Evolutionary conservation across 1,140 invertebrate genomes (phyloP).

Genomic region (Procambarus clarkii): DNA sequence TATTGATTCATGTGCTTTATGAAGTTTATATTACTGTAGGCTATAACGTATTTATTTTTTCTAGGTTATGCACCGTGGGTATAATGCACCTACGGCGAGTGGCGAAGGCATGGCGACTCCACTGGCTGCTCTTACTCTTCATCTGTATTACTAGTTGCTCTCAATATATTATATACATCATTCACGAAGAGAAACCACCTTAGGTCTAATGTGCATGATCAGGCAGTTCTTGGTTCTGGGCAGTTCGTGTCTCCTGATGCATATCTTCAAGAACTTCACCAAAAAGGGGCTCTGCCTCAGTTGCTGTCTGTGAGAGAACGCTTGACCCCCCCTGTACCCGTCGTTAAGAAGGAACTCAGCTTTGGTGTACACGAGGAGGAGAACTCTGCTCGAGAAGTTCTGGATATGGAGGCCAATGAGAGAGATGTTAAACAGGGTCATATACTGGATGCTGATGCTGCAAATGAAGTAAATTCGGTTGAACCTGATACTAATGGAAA

Average conservation of each 20-base stretch:
- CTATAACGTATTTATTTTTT: background rate
- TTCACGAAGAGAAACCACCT: too few species aligned
- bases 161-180: conserved; percentile 8
- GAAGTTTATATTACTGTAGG: too few species aligned
- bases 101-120: background rate
- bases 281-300: background rate
- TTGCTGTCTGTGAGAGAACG: background rate
- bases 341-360: conserved; percentile 51
- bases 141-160: background rate
- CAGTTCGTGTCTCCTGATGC: background rate
- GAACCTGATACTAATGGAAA: conserved; percentile 39
- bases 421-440: background rate
- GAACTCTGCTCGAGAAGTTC: conserved; percentile 50
- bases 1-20: too few species aligned
- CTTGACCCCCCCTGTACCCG: background rate
- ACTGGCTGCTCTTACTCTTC: conserved; percentile 20
- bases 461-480: conserved; percentile 54
- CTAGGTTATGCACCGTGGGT: background rate
- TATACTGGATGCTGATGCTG: conserved; percentile 29
- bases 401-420: conserved; percentile 39
- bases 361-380: conserved; percentile 56
- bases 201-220: background rate
- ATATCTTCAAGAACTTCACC: background rate
- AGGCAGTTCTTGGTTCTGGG: background rate
- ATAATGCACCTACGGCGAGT: background rate